These are phyloP conservation scores for Phalacrocorax brasilianus DNA, from an alignment of 2,113 vertebrate species.

Conservation along the genomic window DNA sequence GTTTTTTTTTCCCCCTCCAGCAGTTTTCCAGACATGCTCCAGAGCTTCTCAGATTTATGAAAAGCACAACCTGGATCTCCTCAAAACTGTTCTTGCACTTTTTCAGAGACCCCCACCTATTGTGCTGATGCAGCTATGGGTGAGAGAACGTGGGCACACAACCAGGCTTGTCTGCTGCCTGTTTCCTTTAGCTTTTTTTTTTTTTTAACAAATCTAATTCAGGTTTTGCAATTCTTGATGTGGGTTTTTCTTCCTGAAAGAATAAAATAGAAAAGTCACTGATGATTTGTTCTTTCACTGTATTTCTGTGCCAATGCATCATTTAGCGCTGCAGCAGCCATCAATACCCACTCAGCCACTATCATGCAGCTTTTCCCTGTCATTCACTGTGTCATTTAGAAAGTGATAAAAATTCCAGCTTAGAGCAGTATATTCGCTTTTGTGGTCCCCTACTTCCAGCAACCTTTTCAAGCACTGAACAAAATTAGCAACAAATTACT, in stretches of 20 bases:
- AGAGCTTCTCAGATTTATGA: neutral
- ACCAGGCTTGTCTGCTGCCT: neutral
- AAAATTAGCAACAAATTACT: slow-evolving; percentile 71
- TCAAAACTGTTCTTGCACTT: neutral
- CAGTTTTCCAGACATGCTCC: neutral
- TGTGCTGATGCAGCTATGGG: neutral
- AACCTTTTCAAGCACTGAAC: slow-evolving; percentile 65
- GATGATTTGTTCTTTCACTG: slow-evolving; percentile 60
- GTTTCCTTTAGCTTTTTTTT: slow-evolving; percentile 18
- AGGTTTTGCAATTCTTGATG: slow-evolving; percentile 25
- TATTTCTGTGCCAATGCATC: slow-evolving; percentile 55
- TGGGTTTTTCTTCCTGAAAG: slow-evolving; percentile 37
- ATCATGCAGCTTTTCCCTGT: slow-evolving; percentile 66
- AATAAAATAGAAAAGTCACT: slow-evolving; percentile 51
- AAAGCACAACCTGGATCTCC: neutral
- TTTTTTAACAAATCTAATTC: slow-evolving; percentile 48
- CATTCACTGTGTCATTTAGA: slow-evolving; percentile 73
- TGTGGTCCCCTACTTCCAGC: slow-evolving; percentile 62
- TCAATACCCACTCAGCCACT: slow-evolving; percentile 70
- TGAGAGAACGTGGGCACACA: neutral
- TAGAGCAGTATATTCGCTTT: slow-evolving; percentile 66
- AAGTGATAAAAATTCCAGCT: slow-evolving; percentile 72
- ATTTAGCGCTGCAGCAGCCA: slow-evolving; percentile 55
- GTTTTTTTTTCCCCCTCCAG: neutral
- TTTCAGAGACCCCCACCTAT: neutral